A percentile compares a stretch with the other conserved stretches of the same genome.
phyloP scores from a whole-genome alignment of 2,888 invertebrate species.

The Tiphia femorata region DNA sequence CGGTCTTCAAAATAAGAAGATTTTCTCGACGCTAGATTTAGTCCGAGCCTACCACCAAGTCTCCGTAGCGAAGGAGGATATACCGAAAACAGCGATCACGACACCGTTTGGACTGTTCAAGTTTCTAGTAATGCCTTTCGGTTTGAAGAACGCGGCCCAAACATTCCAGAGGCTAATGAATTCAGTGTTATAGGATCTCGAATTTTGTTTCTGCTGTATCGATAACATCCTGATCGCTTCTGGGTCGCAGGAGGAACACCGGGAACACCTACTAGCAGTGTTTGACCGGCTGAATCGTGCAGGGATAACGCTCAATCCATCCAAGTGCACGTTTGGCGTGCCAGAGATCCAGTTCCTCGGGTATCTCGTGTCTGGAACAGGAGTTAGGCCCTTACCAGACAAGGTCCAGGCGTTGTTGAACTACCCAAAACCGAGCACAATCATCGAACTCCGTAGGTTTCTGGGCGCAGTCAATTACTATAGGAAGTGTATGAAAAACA shows the following conservation, averaged over 20 bases:
- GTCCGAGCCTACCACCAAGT: neutral
- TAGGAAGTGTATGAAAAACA: neutral
- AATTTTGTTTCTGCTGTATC: conserved; percentile 1
- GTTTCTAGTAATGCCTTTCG: neutral
- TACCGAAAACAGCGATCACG: conserved; percentile 3
- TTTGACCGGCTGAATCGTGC: neutral
- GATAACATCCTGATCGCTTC: conserved; percentile 4
- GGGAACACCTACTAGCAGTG: neutral
- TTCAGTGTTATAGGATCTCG: neutral
- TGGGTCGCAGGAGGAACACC: neutral
- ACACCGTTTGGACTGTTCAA: conserved; percentile 7
- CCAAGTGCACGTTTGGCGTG: neutral
- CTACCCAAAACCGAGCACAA: conserved; percentile 2
- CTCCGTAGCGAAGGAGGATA: neutral
- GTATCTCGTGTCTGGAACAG: neutral
- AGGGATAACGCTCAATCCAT: neutral
- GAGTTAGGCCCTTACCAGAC: neutral
- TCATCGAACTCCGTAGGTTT: neutral
- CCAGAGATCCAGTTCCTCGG: conserved; percentile 7
- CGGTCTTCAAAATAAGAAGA: neutral
- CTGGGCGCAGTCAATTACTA: conserved; percentile 11
- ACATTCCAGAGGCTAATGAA: neutral
- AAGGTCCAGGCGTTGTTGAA: neutral
- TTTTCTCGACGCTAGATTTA: neutral
- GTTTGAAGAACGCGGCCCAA: neutral